phyloP scores from a whole-genome alignment of 2,888 invertebrate genomes.

The Ypsolopha scabrella region DNA sequence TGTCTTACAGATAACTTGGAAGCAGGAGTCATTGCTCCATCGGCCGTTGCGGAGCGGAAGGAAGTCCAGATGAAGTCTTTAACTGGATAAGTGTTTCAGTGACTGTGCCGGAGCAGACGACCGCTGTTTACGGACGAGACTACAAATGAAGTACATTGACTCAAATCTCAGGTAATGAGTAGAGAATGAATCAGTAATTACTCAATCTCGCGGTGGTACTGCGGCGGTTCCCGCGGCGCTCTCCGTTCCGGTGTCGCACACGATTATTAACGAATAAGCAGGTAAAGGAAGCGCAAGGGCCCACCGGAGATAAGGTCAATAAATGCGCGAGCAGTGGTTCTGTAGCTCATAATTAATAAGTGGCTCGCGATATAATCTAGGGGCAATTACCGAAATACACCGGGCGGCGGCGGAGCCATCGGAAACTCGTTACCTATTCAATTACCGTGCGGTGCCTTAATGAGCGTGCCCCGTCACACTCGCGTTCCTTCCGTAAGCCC shows the following conservation, averaged over 20 bases:
- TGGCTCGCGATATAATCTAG: conserved; percentile 39
- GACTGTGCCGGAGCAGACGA: not conserved
- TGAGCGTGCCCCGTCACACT: conserved; percentile 15
- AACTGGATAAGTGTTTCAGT: not conserved
- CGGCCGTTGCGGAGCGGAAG: not conserved
- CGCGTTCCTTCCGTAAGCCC: not conserved
- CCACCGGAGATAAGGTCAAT: conserved; percentile 64
- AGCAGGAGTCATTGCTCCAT: not conserved
- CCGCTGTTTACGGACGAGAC: too few species aligned
- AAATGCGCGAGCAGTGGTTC: conserved; percentile 41
- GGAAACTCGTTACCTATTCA: conserved; percentile 35
- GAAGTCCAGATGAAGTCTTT: not conserved
- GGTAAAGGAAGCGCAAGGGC: conserved; percentile 45
- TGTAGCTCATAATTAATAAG: conserved; percentile 56
- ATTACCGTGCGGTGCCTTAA: conserved; percentile 30
- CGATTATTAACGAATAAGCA: conserved; percentile 47
- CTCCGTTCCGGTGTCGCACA: conserved; percentile 14
- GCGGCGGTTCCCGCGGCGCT: conserved; percentile 1
- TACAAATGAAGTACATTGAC: too few species aligned
- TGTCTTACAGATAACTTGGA: conserved; percentile 3
- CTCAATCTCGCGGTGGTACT: conserved; percentile 16
- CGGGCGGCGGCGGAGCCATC: conserved; percentile 18
- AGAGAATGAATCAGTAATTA: conserved; percentile 18
- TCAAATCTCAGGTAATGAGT: not conserved
- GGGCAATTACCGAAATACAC: conserved; percentile 50